phyloP scores from a whole-genome alignment of 2,797 vertebrate genomes.

The Anolis apletophallus region DNA sequence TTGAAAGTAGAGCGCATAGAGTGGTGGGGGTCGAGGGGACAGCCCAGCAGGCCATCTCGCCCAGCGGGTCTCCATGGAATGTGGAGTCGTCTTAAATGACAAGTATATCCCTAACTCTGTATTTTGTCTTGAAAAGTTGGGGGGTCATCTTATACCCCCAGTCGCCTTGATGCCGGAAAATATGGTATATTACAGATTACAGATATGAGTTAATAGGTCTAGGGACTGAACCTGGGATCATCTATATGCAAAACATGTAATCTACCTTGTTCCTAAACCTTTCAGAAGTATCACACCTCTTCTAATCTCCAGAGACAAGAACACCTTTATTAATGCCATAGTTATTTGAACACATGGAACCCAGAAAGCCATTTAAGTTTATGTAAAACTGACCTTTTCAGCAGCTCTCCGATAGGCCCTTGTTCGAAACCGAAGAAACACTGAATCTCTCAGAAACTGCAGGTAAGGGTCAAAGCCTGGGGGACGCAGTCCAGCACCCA shows the following conservation, averaged over 20 bases:
- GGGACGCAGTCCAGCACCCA: constrained; percentile 92
- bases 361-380: too few species aligned
- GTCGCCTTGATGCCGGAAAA: too few species aligned
- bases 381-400: constrained; percentile 86
- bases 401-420: constrained; percentile 93
- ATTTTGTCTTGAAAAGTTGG: too few species aligned
- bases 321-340: background rate
- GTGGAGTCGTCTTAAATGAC: too few species aligned
- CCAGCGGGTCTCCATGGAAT: too few species aligned
- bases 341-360: background rate
- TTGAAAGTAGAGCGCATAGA: too few species aligned
- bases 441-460: constrained; percentile 91
- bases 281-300: background rate
- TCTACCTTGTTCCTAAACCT: background rate
- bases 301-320: constrained; percentile 1
- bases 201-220: background rate
- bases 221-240: background rate
- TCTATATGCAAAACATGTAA: background rate
- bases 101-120: too few species aligned
- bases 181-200: background rate
- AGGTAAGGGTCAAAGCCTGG: constrained; percentile 97
- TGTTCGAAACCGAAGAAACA: constrained; percentile 97
- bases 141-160: too few species aligned
- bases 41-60: too few species aligned
- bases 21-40: too few species aligned